Conservation (phyloP, 2,113 vertebrate species). For the Alethe castanea region DNA sequence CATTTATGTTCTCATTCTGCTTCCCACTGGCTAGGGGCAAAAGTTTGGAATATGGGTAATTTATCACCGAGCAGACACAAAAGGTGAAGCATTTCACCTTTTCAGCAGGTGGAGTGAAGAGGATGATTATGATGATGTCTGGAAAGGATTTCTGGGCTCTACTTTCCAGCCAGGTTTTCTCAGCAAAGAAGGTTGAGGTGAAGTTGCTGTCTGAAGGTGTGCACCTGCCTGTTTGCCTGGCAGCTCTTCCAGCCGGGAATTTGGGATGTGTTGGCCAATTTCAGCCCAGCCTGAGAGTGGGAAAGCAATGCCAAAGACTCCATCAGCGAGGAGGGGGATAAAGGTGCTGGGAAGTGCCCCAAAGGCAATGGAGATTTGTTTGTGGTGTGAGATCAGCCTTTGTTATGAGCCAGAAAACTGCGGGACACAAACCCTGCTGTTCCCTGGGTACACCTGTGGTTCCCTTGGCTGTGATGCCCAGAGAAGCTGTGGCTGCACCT, state of each 20-base stretch:
- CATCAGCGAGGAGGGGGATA: accelerated
- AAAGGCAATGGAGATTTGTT: not conserved
- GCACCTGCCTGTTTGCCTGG: not conserved
- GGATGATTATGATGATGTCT: not conserved
- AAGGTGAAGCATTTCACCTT: not conserved
- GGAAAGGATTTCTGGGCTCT: not conserved
- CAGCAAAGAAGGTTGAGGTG: not conserved
- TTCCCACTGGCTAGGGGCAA: not conserved
- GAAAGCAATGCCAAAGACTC: not conserved
- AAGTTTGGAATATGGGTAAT: not conserved
- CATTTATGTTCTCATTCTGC: not conserved
- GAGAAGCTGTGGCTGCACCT: not conserved
- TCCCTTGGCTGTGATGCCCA: too few relatives aligned
- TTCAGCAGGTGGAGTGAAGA: not conserved
- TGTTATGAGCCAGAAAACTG: not conserved
- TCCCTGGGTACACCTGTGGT: too few relatives aligned
- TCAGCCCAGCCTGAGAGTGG: not conserved
- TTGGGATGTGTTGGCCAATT: not conserved
- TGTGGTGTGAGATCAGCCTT: not conserved
- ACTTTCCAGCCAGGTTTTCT: not conserved
- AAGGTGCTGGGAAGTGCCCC: not conserved
- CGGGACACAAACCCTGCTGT: not conserved
- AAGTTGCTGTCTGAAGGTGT: not conserved
- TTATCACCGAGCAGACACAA: not conserved
- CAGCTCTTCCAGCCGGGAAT: not conserved